Base-by-base conservation (phyloP, 2,113 vertebrate species). In the Cygnus atratus region DNA sequence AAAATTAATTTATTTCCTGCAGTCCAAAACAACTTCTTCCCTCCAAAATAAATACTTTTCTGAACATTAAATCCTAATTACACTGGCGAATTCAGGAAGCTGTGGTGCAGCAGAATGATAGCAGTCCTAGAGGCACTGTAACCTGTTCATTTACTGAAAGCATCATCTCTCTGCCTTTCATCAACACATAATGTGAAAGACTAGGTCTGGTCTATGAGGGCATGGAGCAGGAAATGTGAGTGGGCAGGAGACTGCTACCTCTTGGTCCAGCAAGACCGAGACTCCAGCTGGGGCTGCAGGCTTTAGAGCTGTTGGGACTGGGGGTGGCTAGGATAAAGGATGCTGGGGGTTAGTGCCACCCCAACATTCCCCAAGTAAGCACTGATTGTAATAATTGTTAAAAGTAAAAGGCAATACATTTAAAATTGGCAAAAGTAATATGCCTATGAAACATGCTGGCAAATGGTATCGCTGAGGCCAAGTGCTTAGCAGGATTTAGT, bases 401-500 rank as follows among this genome's bases (percentile, higher is more conserved):
- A 62, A 90, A 87, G 11, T 63, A 90, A 93, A 92, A 88, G 71
- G 50, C 63, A 80, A 88, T 85, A 8, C 50, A 74, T 84, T 88
- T 90, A n/a, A 90, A 87, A 58, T 6, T 44, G 33, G 63, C 52
- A 78, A 75, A 95, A 88, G 67, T 63, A 81, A 86, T 54, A 72
- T 0, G 3, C 35, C 39, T 37, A 24, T 4, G 6, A 86, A 96
- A 65, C 52, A 7, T n/a, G 61, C 63, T 72, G 57, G 87, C 29
- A 92, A 92, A 73, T 41, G 58, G 59, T 80, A 77, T 81, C 61
- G 26, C 13, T 26, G 71, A 96, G 74, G 88, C 77, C 84, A 92
- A 92, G 81, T 25, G 41, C 74, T 87, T 91, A 82, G 55, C 58
- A 76, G 66, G 71, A 93, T 85, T 94, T 90, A 76, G 63, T 76